These are phyloP conservation scores for Vidua chalybeata DNA, from an alignment of 2,113 vertebrate species.

Conservation along the genomic window DNA sequence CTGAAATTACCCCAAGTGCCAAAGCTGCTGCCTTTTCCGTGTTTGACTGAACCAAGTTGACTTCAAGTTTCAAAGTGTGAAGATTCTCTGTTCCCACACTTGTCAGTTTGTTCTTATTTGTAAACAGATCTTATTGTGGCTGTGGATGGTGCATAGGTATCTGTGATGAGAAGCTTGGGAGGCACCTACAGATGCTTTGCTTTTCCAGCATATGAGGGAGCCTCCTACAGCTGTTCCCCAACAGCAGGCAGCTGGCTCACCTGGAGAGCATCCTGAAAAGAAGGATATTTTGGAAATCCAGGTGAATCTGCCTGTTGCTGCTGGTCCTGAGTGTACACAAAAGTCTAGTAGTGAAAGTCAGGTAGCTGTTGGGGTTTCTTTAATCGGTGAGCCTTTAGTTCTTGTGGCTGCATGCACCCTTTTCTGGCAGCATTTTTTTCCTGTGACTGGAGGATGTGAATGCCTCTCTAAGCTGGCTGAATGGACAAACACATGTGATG, in stretches of 20 bases:
- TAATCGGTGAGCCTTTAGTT: background rate
- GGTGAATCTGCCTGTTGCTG: background rate
- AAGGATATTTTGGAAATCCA: background rate
- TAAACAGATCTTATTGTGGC: background rate
- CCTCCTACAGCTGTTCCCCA: background rate
- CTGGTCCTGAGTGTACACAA: background rate
- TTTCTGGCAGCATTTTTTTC: background rate
- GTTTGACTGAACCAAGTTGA: background rate
- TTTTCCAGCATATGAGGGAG: background rate
- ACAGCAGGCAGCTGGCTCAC: background rate
- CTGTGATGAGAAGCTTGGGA: background rate
- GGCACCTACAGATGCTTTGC: background rate
- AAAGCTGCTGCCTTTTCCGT: background rate
- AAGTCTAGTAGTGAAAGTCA: background rate
- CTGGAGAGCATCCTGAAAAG: background rate
- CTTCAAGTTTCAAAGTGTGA: background rate
- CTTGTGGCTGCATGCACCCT: background rate
- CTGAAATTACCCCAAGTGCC: background rate
- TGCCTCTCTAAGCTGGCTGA: background rate
- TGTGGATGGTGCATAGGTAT: background rate
- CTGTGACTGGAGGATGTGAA: background rate
- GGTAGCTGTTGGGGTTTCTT: background rate
- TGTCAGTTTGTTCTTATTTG: background rate
- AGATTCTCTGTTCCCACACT: background rate
- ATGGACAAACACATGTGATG: background rate